Conservation (phyloP, 2,113 vertebrate species). For the Castor canadensis region DNA sequence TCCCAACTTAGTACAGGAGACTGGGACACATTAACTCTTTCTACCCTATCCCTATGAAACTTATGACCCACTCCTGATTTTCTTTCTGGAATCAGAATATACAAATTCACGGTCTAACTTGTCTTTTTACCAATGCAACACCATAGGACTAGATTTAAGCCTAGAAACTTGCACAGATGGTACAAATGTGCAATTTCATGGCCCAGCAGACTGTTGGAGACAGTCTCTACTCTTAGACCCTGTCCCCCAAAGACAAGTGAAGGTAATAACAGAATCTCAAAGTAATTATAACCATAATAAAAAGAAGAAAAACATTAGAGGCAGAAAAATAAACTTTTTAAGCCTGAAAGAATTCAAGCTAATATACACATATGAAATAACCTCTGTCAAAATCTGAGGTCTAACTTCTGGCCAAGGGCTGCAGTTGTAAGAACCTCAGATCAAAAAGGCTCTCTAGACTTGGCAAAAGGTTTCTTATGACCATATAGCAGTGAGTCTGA, state of each 20-base stretch:
- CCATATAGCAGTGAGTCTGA: background rate
- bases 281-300: background rate
- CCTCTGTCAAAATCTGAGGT: background rate
- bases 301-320: background rate
- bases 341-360: background rate
- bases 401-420: background rate
- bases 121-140: background rate
- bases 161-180: background rate
- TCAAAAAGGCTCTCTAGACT: conserved; percentile 12
- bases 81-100: background rate
- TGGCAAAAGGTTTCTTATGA: background rate
- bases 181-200: background rate
- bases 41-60: background rate
- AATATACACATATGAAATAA: conserved; percentile 26
- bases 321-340: conserved; percentile 13
- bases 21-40: background rate
- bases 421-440: background rate
- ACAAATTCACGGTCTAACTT: background rate
- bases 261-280: background rate
- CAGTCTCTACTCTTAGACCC: background rate
- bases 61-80: background rate
- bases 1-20: background rate
- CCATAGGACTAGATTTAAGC: background rate
- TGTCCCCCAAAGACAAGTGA: background rate
- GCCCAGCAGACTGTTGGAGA: background rate